These are phyloP conservation scores for Eupithecia insigniata DNA, from an alignment of 2,888 invertebrate species.

Conservation along the genomic window DNA sequence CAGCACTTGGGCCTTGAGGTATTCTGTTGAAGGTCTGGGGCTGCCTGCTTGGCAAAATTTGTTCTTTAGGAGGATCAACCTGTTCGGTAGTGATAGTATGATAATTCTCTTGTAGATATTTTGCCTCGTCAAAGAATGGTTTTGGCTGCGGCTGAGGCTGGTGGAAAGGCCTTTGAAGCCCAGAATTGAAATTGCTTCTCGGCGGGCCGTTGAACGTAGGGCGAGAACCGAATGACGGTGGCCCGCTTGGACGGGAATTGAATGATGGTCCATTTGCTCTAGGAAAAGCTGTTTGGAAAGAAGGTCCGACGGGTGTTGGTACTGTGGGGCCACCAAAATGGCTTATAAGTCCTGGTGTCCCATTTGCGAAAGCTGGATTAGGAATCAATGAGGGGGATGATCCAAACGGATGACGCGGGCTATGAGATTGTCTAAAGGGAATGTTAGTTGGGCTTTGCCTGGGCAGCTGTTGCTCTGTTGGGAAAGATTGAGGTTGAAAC, in stretches of 20 bases:
- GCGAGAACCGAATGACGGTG: conserved; percentile 63
- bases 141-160: conserved; percentile 68
- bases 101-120: conserved; percentile 82
- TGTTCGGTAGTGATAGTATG: conserved; percentile 81
- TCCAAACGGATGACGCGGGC: conserved; percentile 67
- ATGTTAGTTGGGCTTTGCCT: conserved; percentile 71
- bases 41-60: conserved; percentile 66
- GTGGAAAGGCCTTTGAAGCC: conserved; percentile 83
- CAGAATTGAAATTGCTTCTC: conserved; percentile 75
- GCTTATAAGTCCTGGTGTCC: conserved; percentile 61
- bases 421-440: conserved; percentile 70
- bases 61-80: conserved; percentile 76
- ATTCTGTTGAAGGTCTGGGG: conserved; percentile 65
- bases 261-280: conserved; percentile 67
- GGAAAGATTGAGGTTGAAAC: conserved; percentile 73
- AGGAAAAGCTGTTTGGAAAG: conserved; percentile 65
- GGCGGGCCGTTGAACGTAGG: conserved; percentile 76
- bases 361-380: conserved; percentile 64
- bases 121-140: conserved; percentile 77
- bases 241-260: conserved; percentile 64
- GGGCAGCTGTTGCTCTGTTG: conserved; percentile 76
- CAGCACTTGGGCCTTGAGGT: conserved; percentile 65
- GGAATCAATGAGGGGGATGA: conserved; percentile 61
- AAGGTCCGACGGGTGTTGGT: conserved; percentile 65
- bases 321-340: conserved; percentile 65